phyloP scores from a whole-genome alignment of 2,888 invertebrate genomes.

The Meiosimyza platycephala region DNA sequence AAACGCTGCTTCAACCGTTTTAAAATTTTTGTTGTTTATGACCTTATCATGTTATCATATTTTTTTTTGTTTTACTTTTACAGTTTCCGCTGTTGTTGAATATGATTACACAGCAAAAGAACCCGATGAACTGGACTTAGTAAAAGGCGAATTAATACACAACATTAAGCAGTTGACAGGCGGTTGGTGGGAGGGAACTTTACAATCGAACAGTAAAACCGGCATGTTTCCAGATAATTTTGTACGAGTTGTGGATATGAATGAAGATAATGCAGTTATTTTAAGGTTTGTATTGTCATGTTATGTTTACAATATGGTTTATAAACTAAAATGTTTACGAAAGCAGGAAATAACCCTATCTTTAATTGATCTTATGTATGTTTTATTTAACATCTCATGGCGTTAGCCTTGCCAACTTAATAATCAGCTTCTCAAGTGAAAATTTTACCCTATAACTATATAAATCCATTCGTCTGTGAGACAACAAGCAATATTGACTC shows the following conservation, averaged over 20 bases:
- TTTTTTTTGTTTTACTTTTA: conserved; percentile 43
- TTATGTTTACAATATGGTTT: too few species aligned
- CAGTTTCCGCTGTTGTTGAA: conserved; percentile 86
- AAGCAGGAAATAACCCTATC: too few species aligned
- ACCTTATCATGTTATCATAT: background rate
- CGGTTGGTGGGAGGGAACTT: conserved; percentile 93
- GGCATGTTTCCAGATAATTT: conserved; percentile 96
- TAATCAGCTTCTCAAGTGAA: too few species aligned
- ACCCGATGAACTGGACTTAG: conserved; percentile 84
- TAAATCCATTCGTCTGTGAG: too few species aligned
- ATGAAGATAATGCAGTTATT: conserved; percentile 61
- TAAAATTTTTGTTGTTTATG: too few species aligned
- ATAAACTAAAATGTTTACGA: too few species aligned
- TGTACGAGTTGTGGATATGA: conserved; percentile 74
- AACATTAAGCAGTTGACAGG: conserved; percentile 82
- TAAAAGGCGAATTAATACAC: conserved; percentile 84
- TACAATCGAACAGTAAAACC: conserved; percentile 75
- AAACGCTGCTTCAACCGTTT: too few species aligned
- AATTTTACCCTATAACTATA: too few species aligned
- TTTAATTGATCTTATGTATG: too few species aligned
- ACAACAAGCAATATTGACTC: too few species aligned
- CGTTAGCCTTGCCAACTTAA: too few species aligned
- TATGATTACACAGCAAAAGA: conserved; percentile 89
- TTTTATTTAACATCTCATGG: too few species aligned
- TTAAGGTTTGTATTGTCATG: conserved; percentile 62